Percentiles rank a stretch among this genome's conserved stretches.
These are phyloP conservation scores for Philhelius pedissequus DNA, from an alignment of 2,888 invertebrate species.

Conservation along the genomic window DNA sequence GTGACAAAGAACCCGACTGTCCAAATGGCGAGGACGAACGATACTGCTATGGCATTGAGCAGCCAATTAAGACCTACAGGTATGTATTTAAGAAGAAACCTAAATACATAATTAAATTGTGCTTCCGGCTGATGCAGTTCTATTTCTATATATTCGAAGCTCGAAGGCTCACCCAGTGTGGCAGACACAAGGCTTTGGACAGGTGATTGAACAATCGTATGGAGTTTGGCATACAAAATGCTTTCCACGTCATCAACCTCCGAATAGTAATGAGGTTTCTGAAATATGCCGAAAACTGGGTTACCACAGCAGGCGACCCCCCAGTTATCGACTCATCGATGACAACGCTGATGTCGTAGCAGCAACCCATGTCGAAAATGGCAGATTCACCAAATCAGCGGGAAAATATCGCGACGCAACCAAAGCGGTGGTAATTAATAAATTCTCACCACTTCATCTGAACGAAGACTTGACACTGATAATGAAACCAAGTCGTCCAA, in stretches of 20 bases:
- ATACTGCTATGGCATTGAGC: constrained; percentile 81
- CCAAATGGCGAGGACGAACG: constrained; percentile 86
- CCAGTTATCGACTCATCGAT: constrained; percentile 76
- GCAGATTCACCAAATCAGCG: constrained; percentile 71
- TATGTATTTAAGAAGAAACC: constrained; percentile 14
- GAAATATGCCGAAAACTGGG: constrained; percentile 83
- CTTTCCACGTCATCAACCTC: constrained; percentile 81
- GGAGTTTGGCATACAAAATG: constrained; percentile 88
- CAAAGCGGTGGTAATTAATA: constrained; percentile 75
- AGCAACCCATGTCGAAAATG: constrained; percentile 72
- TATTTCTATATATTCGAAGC: not conserved
- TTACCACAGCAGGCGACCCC: constrained; percentile 79
- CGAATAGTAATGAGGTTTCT: constrained; percentile 79
- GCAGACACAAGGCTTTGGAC: constrained; percentile 79
- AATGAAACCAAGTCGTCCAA: constrained; percentile 77
- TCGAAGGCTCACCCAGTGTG: constrained; percentile 23
- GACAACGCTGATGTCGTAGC: constrained; percentile 72
- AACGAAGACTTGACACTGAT: constrained; percentile 75
- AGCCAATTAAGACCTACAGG: constrained; percentile 69
- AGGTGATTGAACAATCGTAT: constrained; percentile 83
- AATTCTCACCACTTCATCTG: constrained; percentile 76
- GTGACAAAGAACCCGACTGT: constrained; percentile 88
- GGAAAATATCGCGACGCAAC: constrained; percentile 75
- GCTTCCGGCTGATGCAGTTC: not conserved
- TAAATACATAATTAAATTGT: not conserved